Conservation (phyloP, 2,888 invertebrate genomes). For the Scrobipalpa atriplicella region DNA sequence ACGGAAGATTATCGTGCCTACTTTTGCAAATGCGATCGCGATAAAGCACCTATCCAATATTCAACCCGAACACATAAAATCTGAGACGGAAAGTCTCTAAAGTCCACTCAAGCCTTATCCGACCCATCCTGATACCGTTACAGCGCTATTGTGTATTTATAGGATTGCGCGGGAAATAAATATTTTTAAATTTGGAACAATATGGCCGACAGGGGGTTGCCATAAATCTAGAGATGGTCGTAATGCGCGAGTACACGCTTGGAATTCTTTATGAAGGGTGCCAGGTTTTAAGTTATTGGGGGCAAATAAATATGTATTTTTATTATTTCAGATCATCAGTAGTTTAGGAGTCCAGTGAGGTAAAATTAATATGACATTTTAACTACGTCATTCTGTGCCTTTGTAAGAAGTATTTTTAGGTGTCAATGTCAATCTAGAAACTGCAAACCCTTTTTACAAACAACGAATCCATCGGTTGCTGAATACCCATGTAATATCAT, state of each 20-base stretch:
- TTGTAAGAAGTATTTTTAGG: too few relatives aligned
- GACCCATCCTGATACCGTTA: slow-evolving; percentile 47
- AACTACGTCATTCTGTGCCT: too few relatives aligned
- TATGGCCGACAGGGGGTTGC: slow-evolving; percentile 75
- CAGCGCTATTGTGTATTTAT: slow-evolving; percentile 42
- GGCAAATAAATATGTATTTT: too few relatives aligned
- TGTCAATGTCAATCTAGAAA: too few relatives aligned
- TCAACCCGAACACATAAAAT: slow-evolving; percentile 55
- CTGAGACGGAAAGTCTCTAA: slow-evolving; percentile 52
- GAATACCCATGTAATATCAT: too few relatives aligned
- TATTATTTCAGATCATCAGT: too few relatives aligned
- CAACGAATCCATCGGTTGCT: too few relatives aligned
- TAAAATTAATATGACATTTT: too few relatives aligned
- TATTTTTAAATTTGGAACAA: slow-evolving; percentile 80
- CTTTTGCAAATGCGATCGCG: slow-evolving; percentile 38
- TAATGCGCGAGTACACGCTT: slow-evolving; percentile 73
- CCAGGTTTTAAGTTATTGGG: slow-evolving; percentile 47
- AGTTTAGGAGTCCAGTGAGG: too few relatives aligned
- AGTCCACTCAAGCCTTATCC: slow-evolving; percentile 55
- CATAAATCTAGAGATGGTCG: slow-evolving; percentile 78
- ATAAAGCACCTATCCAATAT: slow-evolving; percentile 44
- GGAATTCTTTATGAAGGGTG: slow-evolving; percentile 77
- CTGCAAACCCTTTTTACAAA: too few relatives aligned
- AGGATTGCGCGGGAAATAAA: slow-evolving; percentile 63
- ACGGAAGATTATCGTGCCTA: slow-evolving; percentile 18